Base-by-base conservation (phyloP, 2,113 vertebrate genomes). In the Jacana jacana region DNA sequence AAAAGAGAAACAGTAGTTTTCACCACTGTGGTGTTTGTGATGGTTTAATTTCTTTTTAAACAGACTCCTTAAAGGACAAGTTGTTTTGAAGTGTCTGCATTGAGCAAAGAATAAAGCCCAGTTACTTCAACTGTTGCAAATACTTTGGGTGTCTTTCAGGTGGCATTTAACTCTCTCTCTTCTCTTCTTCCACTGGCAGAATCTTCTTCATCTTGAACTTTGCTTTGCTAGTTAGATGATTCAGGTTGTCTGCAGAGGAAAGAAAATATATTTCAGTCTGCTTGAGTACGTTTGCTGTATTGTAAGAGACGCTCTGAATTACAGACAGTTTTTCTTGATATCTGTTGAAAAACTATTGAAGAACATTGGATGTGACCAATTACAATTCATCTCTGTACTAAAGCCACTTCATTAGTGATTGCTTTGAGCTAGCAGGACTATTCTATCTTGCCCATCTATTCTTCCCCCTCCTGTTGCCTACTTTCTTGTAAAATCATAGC, bases 81-180 rank as follows among this genome's bases (percentile, higher is more conserved):
- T 83, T 88, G 60, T 71, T 90, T 79, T 90, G 37, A 70, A 95
- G 83, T 64, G 68, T 73, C 73, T 94, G 44, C 58, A 86, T 72
- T 93, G 92, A 86, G 89, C 80, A 86, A 86, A 90, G 70, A 94
- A 91, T 64, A 94, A 91, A 97, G 69, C 37, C 88, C 48, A 20
- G 49, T 51, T 76, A 13, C 66, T 92, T 84, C 83, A 81, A 12
- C 79, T 92, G 81, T 86, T 90, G 69, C 48, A 71, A 91, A 92
- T 92, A 79, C 81, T 91, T 86, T 23, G 14, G 30, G 39, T 95
- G 89, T 85, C 55, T 64, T 89, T 92, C 69, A 96, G 33, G 7
- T 90, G 30, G 24, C 69, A 84, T 78, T 81, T 92, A 84, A 79
- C 64, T 81, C 79, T 82, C 86, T 70, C 42, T 89, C n/a, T 83